Evolutionary conservation across 2,797 vertebrate species (phyloP).

Genomic region (Labroides dimidiatus): DNA sequence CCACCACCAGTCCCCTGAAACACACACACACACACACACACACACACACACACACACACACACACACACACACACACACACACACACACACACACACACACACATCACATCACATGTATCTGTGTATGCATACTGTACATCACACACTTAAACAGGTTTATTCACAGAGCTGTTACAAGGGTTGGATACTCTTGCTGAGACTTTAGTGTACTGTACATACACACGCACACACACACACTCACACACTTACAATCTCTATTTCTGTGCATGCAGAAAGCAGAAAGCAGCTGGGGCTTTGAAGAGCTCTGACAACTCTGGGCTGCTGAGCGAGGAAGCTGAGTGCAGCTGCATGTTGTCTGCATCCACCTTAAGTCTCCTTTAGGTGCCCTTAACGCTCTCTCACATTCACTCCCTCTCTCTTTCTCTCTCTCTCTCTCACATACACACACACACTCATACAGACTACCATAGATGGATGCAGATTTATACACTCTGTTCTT

Average conservation of each 20-base stretch:
- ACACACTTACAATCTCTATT: background rate
- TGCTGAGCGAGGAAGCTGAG: slow-evolving; percentile 27
- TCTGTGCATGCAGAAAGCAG: slow-evolving; percentile 11
- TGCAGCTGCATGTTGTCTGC: slow-evolving; percentile 36
- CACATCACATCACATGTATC: background rate
- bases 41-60: slow-evolving; percentile 16
- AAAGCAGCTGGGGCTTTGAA: slow-evolving; percentile 33
- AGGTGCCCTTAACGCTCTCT: slow-evolving; percentile 21
- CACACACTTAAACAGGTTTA: slow-evolving; percentile 9
- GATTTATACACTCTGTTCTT: slow-evolving; percentile 23
- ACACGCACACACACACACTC: slow-evolving; percentile 5
- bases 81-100: slow-evolving; percentile 27
- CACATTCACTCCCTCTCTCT: slow-evolving; percentile 6
- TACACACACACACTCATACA: slow-evolving; percentile 5
- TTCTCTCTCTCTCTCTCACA: background rate
- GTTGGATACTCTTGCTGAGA: slow-evolving; percentile 6
- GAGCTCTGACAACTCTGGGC: slow-evolving; percentile 51
- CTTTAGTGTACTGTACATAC: background rate
- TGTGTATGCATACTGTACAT: background rate
- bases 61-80: too few species aligned
- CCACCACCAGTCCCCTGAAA: slow-evolving; percentile 39
- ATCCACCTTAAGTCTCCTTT: slow-evolving; percentile 38
- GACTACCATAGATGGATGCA: background rate
- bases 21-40: slow-evolving; percentile 42
- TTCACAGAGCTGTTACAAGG: slow-evolving; percentile 6